Evolutionary conservation across 1,140 invertebrate species (phyloP), one percentile per base, ranked within the genome.

Genomic region (Heliconius hewitsoni): DNA sequence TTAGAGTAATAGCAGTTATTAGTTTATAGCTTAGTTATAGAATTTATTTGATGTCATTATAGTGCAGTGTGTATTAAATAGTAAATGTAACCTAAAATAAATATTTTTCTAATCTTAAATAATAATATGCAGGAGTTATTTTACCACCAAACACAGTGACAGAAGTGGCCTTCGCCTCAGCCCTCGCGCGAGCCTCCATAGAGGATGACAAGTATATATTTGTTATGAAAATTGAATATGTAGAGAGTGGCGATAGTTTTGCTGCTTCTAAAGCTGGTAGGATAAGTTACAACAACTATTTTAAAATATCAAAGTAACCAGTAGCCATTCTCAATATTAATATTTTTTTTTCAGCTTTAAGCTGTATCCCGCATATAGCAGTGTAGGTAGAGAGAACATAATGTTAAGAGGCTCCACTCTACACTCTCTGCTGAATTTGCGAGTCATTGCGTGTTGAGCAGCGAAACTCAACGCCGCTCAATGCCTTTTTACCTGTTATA

Each of bases 191-290:
- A 66, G 90, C 91, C 0, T 90, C 91, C 0, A 91, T 93, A 86
- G 91, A 93, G 57, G 93, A 90, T 52, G 85, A 91, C 60, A 86
- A 84, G 6, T 92, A 92, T 60, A 85, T 87, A 71, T 94, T 87
- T 71, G 74, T 85, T 0, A 84, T 90, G 87, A 91, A 91, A 81
- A 83, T 87, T 6, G 77, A 84, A 5, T 88, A 94, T 66, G 85
- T 83, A 13, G 88, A 88, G 5, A 83, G 83, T 71, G 93, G 90
- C 2, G 90, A 94, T 71, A 92, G 91, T 71, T 94, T 90, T 77
- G 86, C 92, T n/a, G 93, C 93, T 8, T 90, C 92, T 55, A 91
- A 89, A 85, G 91, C 90, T 23, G 90, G 93, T 94, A 79, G 86
- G 83, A 75, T 39, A 11, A 13, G 23, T 37, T 42, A 75, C 11